Evolutionary conservation across 2,888 invertebrate genomes (phyloP), one percentile per base, ranked within the genome.

Genomic region (Coleophora deauratella): DNA sequence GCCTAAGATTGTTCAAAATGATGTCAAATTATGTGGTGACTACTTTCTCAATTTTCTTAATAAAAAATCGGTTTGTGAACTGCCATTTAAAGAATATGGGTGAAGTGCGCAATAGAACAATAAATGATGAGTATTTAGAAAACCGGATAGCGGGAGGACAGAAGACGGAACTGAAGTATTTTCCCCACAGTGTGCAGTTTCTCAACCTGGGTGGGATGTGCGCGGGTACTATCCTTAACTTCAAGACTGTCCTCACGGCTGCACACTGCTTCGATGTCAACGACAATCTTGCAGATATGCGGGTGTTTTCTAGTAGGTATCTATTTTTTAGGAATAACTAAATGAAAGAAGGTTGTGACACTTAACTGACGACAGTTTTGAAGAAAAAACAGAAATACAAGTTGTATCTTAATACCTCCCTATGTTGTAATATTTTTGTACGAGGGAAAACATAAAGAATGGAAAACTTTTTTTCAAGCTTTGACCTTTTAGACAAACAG

Each of bases 181-280:
- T 51, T 35, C 66, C 67, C 1, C 59, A 52, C 36, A 51, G 49
- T 15, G 61, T 66, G 10, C 59, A 63, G 41, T 57, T 70, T 35
- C 52, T 63, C 14, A 70, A 68, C 40, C 43, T 34, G 3, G 62
- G 60, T 1, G 56, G 57, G 0, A 42, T 68, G 7, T 70, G 68
- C 32, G 56, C 61, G 3, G 68, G 64, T 1, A 47, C 47, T 1
- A 65, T 68, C 14, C 42, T 70, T 27, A 59, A 62, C 3, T 55
- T 43, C 11, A 63, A 59, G 45, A 53, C 49, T 8, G 58, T 66
- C 1, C 33, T 70, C n/a, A 66, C 68, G 2, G 67, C 66, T 2
- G 68, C 64, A 0, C 70, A 70, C 47, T 70, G 70, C 31, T 66
- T 70, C 31, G 62, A 62, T 39, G 45, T 50, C 11, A 67, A 62